Evolutionary conservation across 2,113 vertebrate species (phyloP), one percentile per base, ranked within the genome.

Genomic region (Oreochromis niloticus): DNA sequence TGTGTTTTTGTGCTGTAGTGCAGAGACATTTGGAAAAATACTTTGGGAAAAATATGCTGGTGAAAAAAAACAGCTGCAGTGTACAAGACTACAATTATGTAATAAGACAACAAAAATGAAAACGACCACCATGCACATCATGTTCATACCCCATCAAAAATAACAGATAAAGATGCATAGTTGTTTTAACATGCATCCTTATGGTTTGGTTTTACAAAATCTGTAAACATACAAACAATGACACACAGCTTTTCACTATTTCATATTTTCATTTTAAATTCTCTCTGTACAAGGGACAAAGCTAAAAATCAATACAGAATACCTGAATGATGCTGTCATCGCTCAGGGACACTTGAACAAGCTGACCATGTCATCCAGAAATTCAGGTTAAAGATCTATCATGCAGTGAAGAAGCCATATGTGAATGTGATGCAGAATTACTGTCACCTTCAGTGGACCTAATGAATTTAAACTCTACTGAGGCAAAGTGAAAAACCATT

Each of bases 401-500:
- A 41, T 0, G 4, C 63, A 41, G 12, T 14, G n/a, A 41, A 41
- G 63, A 41, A 9, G 63, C 1, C 63, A 1, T 24, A 24, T 41
- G 12, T 68, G 36, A 71, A 71, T 41, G 36, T 41, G 63, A 71
- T 71, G 11, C 1, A 9, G n/a, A 71, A 71, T 22, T 68, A 41
- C 11, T 0, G 1, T 24, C 36, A 71, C 4, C 36, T 71, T 41
- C 4, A 41, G 6, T 71, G 36, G 14, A 24, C 63, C 36, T 41
- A 68, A 41, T 3, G 10, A 71, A 41, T 71, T 71, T 3, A 68
- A 68, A 68, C 19, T 68, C 19, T 3, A 41, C 19, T 41, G 63
- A 68, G 63, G 39, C 19, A 68, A 68, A 1, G 63, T 68, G 0
- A 36, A 68, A 68, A 14, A 41, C 36, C 7, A 0, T 22, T 22